Conservation (phyloP, 2,797 vertebrate species). For the Vultur gryphus region DNA sequence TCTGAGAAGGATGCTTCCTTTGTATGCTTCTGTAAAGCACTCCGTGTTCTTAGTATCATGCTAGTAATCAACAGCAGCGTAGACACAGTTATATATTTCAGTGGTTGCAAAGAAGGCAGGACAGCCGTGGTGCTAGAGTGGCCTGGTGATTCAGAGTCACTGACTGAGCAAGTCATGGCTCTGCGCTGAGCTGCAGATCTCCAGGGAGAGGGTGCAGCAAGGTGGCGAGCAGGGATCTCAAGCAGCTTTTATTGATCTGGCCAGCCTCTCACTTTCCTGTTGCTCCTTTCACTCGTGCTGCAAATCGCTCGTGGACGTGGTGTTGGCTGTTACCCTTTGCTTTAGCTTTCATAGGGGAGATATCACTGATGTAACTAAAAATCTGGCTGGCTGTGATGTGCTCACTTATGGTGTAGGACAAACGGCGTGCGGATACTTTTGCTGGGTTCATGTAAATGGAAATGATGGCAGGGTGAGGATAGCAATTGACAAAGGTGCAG, state of each 20-base stretch:
- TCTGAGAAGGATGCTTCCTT: background rate
- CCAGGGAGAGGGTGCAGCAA: background rate
- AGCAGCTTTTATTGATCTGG: background rate
- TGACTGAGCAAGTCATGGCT: background rate
- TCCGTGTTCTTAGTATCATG: background rate
- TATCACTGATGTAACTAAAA: background rate
- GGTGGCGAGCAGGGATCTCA: background rate
- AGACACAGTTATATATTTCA: background rate
- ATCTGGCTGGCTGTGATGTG: background rate
- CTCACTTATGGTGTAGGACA: background rate
- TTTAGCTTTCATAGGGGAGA: background rate
- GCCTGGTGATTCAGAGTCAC: background rate
- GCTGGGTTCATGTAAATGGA: background rate
- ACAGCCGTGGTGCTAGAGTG: background rate
- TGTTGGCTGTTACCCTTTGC: background rate
- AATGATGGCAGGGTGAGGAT: background rate
- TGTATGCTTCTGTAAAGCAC: background rate
- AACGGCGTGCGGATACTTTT: background rate
- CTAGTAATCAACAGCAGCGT: background rate
- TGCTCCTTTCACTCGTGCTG: background rate
- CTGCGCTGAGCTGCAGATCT: background rate
- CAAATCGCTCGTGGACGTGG: background rate
- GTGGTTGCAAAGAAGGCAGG: background rate
- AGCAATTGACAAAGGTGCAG: background rate
- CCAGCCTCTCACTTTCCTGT: background rate